These are phyloP conservation scores for Haliclona indistincta DNA, from an alignment of 37 sponge, comb jelly and placozoan genomes.

Conservation along the genomic window DNA sequence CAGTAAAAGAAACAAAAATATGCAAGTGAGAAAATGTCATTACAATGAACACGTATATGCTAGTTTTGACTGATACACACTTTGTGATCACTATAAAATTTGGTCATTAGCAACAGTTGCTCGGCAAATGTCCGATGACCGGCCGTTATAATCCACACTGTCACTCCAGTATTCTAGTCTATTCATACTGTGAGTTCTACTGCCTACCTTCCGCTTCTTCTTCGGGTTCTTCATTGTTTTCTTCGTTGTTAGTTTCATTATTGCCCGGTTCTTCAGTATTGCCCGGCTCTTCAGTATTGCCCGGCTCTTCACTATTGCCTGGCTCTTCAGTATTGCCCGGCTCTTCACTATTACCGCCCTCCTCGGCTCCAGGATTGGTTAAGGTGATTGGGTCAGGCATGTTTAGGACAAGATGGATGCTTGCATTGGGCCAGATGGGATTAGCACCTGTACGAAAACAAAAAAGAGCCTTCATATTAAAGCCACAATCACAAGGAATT, in stretches of 20 bases:
- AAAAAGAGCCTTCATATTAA: neutral
- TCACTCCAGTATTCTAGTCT: too few species aligned
- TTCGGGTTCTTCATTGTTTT: conserved; percentile 17
- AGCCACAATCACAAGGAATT: neutral
- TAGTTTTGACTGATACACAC: too few species aligned
- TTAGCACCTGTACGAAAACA: conserved; percentile 11
- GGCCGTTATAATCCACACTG: too few species aligned
- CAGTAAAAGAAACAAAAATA: neutral
- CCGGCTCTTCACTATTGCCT: conserved; percentile 40
- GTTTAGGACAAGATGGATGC: neutral
- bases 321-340: conserved; percentile 19
- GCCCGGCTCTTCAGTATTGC: conserved; percentile 33
- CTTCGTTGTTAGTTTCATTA: conserved; percentile 5
- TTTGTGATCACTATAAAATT: too few species aligned
- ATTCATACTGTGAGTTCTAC: too few species aligned
- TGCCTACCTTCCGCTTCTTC: conserved; percentile 26
- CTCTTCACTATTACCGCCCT: conserved; percentile 22
- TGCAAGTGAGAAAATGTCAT: too few species aligned
- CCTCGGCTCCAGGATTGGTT: conserved; percentile 14
- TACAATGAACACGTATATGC: too few species aligned
- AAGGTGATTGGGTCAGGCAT: neutral
- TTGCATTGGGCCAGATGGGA: conserved; percentile 21
- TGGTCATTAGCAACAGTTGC: too few species aligned
- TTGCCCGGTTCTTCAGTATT: conserved; percentile 35
- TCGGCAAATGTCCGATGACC: too few species aligned